Base-by-base conservation (phyloP, 2,888 invertebrate genomes). In the Abscondita cerata region DNA sequence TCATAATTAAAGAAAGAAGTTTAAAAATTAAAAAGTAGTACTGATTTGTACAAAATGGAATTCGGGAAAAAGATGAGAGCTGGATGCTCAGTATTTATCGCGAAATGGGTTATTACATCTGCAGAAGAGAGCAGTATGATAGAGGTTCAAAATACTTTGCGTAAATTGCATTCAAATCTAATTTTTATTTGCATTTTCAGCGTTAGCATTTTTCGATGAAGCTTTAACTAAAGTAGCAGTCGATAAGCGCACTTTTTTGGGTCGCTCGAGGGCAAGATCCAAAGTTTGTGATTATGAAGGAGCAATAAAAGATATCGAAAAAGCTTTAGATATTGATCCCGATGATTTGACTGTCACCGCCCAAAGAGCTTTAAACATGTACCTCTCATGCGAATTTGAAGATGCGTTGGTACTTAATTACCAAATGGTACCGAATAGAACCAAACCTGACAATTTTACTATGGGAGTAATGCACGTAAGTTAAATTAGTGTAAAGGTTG, bases 271-370 rank as follows among this genome's bases (percentile, higher is more conserved):
- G 68, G 83, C 84, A 2, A 74, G 83, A 19, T 82, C 83, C 0
- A 86, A 86, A 75, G 81, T 83, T 12, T 84, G 84, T 38, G 78
- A 85, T 70, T 86, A 85, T 68, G 72, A 71, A 38, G 85, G 82
- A 0, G 86, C 86, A 41, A 74, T 86, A 58, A 80, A 76, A 41
- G 86, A 86, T 67, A 83, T 83, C 4, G 80, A 78, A 11, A 80
- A 79, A 59, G 84, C 87, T 19, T 62, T 80, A 4, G 65, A 69
- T 20, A 15, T 75, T 3, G 72, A 76, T 46, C 72, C 76, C 0
- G 74, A 75, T 8, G 75, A 80, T 64, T 65, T 80, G 16, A 71
- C 72, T 0, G 70, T 73, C 2, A 55, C 75, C 6, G 79, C 79
- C 2, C 73, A 76, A 19, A 77, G 78, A 67, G 78, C 80, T 11